Base-by-base conservation (phyloP, 1,140 invertebrate genomes). In the Phortica variegata region DNA sequence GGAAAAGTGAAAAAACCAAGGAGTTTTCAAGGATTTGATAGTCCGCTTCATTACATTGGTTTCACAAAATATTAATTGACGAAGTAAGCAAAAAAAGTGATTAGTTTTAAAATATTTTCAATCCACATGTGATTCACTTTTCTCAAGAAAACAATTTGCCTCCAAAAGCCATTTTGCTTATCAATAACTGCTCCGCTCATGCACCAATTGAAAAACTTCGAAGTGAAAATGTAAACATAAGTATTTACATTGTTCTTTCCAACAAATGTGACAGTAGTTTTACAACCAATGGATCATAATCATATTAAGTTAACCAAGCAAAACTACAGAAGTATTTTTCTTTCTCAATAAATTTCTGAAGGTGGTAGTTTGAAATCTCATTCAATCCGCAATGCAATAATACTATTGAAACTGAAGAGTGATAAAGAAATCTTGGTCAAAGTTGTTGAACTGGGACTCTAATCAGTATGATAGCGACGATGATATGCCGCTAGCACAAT, bases 251-350 rank as follows among this genome's bases (percentile, higher is more conserved):
- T 59, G n/a, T 73, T 57, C 51, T 56, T 80, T 9, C 77, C 78
- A 36, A 60, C 76, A 15, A 80, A 81, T 53, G 76, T 75, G 3
- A 81, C 77, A 36, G 56, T 75, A 16, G 54, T 19, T 34, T 41
- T 81, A 10, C 79, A 82, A 52, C 77, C 78, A 6, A 77, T 81
- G 73, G 77, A 80, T 60, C 75, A 78, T 59, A 76, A 77, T 20
- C 63, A 79, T 19, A 80, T 80, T 21, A 44, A 49, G 29, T 39
- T 43, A 10, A 42, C 45, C 8, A 56, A 53, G 23, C 20, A 44
- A 29, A 47, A 15, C 17, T 47, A 47, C 26, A 47, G 44, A 38
- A 47, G 36, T 37, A 37, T 15, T 18, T 13, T 47, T 12, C 44
- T 38, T 38, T 23, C 34, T 47, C 34, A 47, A 31, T 39, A 26